Conservation (phyloP, 2,797 vertebrate species). For the Netta rufina region DNA sequence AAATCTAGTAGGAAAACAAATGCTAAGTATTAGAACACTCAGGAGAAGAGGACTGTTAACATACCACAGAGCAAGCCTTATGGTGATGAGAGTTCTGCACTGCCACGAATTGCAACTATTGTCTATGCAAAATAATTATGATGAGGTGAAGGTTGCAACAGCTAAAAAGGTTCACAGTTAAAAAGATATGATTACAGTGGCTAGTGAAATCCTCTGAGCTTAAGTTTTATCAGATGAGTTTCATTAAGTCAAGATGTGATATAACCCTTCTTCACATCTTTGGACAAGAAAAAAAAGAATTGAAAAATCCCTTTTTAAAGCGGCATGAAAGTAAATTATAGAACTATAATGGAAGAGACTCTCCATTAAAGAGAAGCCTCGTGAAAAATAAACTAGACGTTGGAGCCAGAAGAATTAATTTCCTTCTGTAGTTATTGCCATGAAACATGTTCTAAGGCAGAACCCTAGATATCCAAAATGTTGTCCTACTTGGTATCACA, state of each 20-base stretch:
- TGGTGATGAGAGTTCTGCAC: not conserved
- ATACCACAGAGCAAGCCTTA: not conserved
- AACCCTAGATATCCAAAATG: not conserved
- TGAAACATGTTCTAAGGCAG: not conserved
- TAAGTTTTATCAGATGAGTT: not conserved
- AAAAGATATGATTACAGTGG: not conserved
- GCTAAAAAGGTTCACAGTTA: not conserved
- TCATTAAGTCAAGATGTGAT: not conserved
- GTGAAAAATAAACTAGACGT: not conserved
- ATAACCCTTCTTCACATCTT: not conserved
- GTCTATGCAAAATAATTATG: not conserved
- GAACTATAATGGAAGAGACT: not conserved
- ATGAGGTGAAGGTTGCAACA: not conserved
- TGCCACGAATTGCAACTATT: not conserved
- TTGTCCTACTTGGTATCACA: not conserved
- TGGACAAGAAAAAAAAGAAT: not conserved
- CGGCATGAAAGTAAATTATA: not conserved
- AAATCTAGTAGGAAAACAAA: not conserved
- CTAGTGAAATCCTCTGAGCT: not conserved
- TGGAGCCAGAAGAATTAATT: not conserved
- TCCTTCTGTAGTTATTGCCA: not conserved
- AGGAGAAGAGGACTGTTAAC: not conserved
- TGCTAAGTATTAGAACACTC: not conserved
- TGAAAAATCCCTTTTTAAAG: not conserved
- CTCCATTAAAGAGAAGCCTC: not conserved